phyloP scores from a whole-genome alignment of 2,113 vertebrate genomes.

The Lepus europaeus region DNA sequence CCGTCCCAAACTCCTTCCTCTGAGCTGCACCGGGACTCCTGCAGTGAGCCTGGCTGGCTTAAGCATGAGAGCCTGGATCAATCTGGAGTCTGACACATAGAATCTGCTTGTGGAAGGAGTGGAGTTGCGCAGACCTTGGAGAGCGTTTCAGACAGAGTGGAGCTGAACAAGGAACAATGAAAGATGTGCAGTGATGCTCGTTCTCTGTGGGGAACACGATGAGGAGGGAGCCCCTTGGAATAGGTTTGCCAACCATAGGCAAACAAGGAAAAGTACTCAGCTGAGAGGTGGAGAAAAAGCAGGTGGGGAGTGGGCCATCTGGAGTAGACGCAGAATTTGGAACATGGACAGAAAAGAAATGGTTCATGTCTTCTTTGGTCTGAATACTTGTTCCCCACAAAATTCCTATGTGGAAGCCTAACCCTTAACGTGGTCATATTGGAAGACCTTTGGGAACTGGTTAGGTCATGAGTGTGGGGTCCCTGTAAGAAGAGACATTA shows the following conservation, averaged over 20 bases:
- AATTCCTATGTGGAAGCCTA: background rate
- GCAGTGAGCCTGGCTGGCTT: background rate
- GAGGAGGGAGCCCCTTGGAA: background rate
- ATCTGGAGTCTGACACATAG: background rate
- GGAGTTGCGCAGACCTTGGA: background rate
- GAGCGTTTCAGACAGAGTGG: background rate
- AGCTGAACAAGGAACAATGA: background rate
- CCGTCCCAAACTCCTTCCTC: background rate
- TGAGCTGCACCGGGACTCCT: background rate
- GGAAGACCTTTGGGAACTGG: background rate
- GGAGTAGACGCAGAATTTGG: background rate
- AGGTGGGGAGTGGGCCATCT: no score
- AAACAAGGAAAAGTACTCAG: background rate
- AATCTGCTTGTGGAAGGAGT: background rate
- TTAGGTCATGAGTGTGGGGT: background rate
- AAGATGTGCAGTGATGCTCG: accelerated
- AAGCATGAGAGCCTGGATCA: background rate
- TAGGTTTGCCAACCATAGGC: background rate
- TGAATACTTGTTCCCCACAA: accelerated
- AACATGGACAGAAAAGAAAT: background rate
- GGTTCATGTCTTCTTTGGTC: background rate
- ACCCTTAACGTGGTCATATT: background rate
- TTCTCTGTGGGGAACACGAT: no score
- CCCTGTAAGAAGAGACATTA: background rate
- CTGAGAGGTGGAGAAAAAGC: no score